Percentiles rank a stretch among this genome's conserved stretches.
Conservation (phyloP, 2,113 vertebrate species). For the Leptobrachium leishanense region DNA sequence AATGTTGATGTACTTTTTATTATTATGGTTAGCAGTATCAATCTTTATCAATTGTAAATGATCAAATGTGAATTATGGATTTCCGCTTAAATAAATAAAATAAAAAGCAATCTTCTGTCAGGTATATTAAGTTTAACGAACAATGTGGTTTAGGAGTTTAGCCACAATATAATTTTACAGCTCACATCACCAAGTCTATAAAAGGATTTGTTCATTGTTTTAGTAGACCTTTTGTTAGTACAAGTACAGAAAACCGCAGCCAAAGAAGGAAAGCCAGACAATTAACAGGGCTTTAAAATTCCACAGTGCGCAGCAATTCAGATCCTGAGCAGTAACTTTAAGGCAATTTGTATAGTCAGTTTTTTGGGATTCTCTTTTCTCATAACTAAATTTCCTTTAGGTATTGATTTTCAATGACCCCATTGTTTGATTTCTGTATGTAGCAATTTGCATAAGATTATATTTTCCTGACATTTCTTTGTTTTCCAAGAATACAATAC, state of each 20-base stretch:
- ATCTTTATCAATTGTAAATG: no score
- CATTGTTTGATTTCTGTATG: no score
- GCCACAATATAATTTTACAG: conserved; percentile 6
- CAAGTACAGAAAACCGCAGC: conserved; percentile 10
- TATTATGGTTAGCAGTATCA: no score
- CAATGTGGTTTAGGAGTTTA: neutral
- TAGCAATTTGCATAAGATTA: no score
- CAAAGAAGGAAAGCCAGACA: conserved; percentile 3
- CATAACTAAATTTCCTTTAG: no score
- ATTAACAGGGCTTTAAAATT: conserved; percentile 11
- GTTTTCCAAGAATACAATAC: no score
- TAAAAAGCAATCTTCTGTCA: no score
- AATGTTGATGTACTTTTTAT: no score
- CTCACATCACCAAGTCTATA: conserved; percentile 26
- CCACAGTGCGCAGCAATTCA: neutral
- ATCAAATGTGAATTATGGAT: no score
- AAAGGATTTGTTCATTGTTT: conserved; percentile 19
- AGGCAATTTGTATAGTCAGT: neutral
- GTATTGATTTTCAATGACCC: no score
- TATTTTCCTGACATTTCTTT: no score
- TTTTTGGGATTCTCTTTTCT: neutral
- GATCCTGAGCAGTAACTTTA: conserved; percentile 11
- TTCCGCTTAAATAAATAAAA: no score
- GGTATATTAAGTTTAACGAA: neutral
- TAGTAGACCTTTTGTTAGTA: neutral